Evolutionary conservation across 2,113 vertebrate genomes (phyloP), one percentile per base, ranked within the genome.

Genomic region (Lepisosteus oculatus): DNA sequence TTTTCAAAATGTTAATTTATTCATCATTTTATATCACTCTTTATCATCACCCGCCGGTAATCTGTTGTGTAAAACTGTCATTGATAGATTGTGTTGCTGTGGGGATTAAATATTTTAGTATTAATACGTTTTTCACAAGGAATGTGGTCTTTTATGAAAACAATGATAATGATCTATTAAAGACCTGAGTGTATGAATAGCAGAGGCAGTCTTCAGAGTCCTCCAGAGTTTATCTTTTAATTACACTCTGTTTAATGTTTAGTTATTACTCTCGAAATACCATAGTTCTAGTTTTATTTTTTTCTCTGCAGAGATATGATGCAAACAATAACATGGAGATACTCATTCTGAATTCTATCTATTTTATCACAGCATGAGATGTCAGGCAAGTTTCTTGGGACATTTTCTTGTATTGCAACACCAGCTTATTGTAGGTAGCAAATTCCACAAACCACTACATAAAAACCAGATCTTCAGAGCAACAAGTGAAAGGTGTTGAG

Each of bases 211-310:
- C 71, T 69, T 75, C 51, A 66, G 76, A 71, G 74, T 64, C 67
- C 29, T 65, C 51, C 64, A 29, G 6, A 12, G 65, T 80, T 68
- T 68, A 83, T 83, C 81, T 77, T 77, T 83, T 83, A 83, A 83
- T 83, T 83, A 78, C 79, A 80, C 80, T 79, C 74, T 47, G 59
- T 72, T 65, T 72, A 76, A 72, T 76, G 76, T 83, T 76, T 68
- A 67, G 64, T 62, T 79, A 72, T 61, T 79, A 55, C 70, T 65
- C 70, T 72, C 79, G 75, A 80, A 77, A 79, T 74, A 13, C 43
- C 42, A 67, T 66, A 55, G 69, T 43, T 51, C 9, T 51, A 51
- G 5, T 51, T 51, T 51, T 51, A 9, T 9, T 51, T 29, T 29
- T 29, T 29, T 29, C 29, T 29, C 29, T 29, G 29, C 29, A 29